phyloP scores from a whole-genome alignment of 2,113 vertebrate genomes.

The Caranx ignobilis region DNA sequence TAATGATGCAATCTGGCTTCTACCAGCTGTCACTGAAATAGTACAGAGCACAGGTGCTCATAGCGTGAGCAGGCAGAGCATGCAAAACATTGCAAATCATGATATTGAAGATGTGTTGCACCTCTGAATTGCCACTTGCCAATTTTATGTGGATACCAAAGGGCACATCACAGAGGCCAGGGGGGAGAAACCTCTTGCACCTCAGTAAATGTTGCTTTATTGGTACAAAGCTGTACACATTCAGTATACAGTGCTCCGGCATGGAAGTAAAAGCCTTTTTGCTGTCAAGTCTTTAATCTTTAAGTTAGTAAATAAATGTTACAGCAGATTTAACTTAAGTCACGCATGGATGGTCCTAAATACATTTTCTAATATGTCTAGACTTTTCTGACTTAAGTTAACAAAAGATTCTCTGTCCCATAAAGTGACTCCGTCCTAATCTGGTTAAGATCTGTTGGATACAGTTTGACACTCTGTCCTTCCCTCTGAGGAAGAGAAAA shows the following conservation, averaged over 20 bases:
- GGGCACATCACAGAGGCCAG: not conserved
- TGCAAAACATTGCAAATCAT: slow-evolving; percentile 20
- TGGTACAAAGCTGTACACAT: not conserved
- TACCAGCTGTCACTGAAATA: slow-evolving; percentile 24
- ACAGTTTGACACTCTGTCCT: not conserved
- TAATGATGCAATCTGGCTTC: slow-evolving; percentile 20
- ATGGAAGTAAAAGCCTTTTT: not conserved
- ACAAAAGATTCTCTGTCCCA: slow-evolving; percentile 24
- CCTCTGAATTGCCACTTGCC: not conserved
- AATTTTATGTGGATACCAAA: not conserved
- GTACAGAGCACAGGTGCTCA: slow-evolving; percentile 27
- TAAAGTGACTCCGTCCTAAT: slow-evolving; percentile 14
- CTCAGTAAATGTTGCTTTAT: not conserved
- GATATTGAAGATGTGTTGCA: slow-evolving; percentile 17
- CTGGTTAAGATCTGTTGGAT: slow-evolving; percentile 25
- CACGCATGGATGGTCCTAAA: not conserved
- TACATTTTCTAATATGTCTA: not conserved
- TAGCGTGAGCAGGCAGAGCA: slow-evolving; percentile 13
- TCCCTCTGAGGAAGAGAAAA: slow-evolving; percentile 7
- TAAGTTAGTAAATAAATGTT: not conserved
- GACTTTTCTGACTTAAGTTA: not conserved
- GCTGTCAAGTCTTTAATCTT: not conserved
- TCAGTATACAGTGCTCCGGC: not conserved
- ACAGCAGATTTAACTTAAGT: not conserved
- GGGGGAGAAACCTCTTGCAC: not conserved